Evolutionary conservation across 1,140 invertebrate genomes (phyloP), one percentile per base, ranked within the genome.

Genomic region (Drosophila virilis): DNA sequence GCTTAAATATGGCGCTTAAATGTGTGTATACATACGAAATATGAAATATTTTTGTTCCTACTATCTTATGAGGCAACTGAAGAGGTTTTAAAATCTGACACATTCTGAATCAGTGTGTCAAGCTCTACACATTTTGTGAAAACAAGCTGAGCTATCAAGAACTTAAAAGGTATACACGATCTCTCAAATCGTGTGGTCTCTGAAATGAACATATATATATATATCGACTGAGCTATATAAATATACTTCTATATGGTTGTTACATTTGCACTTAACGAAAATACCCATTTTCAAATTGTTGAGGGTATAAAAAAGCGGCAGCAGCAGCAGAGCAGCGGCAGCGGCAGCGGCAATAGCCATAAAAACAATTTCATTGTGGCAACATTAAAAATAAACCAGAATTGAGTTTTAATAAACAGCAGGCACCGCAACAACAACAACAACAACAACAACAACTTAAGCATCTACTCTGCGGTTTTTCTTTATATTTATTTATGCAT

Each of bases 361-460:
- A 68, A 69, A 62, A 79, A 77, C 54, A 77, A 69, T 65, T 79
- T 77, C 60, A 74, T 79, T 64, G 74, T 58, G 69, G 59, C 59
- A 60, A 33, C 42, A 28, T 79, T 59, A 59, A 74, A 78, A 68
- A 71, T 76, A 77, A 66, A 79, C 68, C 71, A 77, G 84, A 88
- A 88, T 82, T 70, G 79, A 61, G 72, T 60, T 86, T 83, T 89
- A 80, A 80, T 89, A 89, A 89, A 86, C 62, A 83, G 66, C 68
- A 65, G 55, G 55, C 45, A 54, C 8, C 51, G 32, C 37, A 33
- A 60, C 32, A 59, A n/a, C 66, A 69, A 42, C 78, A 71, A 15
- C 46, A 75, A 50, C 40, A 58, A 40, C 54, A 78, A 58, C 74
- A 57, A 45, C 48, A 83, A 62, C 28, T 64, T 54, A 40, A 42